phyloP scores from a whole-genome alignment of 2,888 invertebrate species.

The Melolontha melolontha region DNA sequence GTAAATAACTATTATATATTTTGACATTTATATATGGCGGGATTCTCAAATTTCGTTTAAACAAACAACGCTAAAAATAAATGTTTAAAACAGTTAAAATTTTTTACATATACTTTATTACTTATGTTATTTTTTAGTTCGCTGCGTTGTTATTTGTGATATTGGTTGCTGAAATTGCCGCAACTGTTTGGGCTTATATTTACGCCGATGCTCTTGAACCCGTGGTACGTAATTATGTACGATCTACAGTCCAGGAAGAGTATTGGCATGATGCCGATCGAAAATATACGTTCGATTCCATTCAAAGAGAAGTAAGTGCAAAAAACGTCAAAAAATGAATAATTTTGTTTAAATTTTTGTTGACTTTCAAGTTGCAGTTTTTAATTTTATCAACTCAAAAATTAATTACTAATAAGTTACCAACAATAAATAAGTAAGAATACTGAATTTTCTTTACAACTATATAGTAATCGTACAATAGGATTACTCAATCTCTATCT shows the following conservation, averaged over 20 bases:
- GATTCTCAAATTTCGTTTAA: no score
- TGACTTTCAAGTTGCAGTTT: neutral
- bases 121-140: conserved; percentile 69
- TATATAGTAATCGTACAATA: no score
- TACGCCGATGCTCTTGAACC: conserved; percentile 76
- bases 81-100: no score
- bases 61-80: no score
- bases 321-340: neutral
- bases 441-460: no score
- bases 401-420: neutral
- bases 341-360: conserved; percentile 24
- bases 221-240: conserved; percentile 73
- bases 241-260: conserved; percentile 73
- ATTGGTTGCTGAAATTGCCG: conserved; percentile 82
- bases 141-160: conserved; percentile 82
- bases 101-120: conserved; percentile 8
- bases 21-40: no score
- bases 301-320: conserved; percentile 72
- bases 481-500: no score
- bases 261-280: conserved; percentile 69
- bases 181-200: conserved; percentile 81
- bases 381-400: neutral
- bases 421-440: no score
- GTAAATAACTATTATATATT: no score
- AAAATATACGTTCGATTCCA: conserved; percentile 74